Evolutionary conservation across 1,140 invertebrate species (phyloP), one percentile per base, ranked within the genome.

Genomic region (Polypedilum vanderplanki): DNA sequence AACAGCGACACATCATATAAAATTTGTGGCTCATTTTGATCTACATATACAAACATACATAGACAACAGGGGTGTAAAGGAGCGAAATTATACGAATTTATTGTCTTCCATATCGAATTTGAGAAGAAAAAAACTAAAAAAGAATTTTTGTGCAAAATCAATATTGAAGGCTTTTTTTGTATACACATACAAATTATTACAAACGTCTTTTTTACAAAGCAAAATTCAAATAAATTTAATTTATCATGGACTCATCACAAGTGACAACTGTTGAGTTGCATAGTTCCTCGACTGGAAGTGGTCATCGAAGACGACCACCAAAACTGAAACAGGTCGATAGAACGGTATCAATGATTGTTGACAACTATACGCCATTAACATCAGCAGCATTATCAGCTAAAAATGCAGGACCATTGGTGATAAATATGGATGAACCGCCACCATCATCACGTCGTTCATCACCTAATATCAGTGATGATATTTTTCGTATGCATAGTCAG

Each of bases 301-400:
- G 65, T 20, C 65, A 80, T 22, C 65, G 65, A 57, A 12, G 46
- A 70, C 65, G 81, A 40, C 81, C 81, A 75, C 81, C 81, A 77
- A 82, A 81, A 80, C 79, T 82, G 77, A 82, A 80, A 78, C 77
- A 80, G 77, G 80, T 81, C 74, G 80, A 81, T 73, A 80, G 81
- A 40, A 83, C 81, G 9, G 77, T 83, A 10, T 83, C 81, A 20
- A 82, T 83, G 79, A 80, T 81, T 75, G 81, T 83, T 74, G 81
- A 83, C 73, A 83, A 83, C 70, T 83, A 83, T 79, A 79, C 80
- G 33, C 81, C 80, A 74, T 74, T 74, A 74, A 75, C 73, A 24
- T 70, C 65, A 1, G 65, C 65, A 70, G 65, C 65, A 20, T 70
- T 70, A 70, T 70, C 65, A 10, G 65, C 20, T 7, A 70, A 18